A percentile compares a stretch with the other conserved stretches of the same genome.
Evolutionary conservation across 2,797 vertebrate genomes (phyloP).

Genomic region (Scomberomorus guttatus): DNA sequence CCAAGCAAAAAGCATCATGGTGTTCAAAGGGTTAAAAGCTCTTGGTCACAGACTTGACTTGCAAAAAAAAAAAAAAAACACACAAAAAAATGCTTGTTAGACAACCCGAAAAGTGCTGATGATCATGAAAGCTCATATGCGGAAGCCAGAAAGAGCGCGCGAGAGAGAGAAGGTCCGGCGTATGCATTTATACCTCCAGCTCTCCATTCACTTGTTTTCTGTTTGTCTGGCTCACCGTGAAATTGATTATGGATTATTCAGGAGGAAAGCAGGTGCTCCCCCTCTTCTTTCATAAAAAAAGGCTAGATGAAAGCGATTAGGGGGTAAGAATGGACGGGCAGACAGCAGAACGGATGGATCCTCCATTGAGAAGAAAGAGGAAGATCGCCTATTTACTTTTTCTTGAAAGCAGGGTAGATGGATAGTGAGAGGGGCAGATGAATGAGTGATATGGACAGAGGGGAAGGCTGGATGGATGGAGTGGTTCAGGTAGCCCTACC

Average conservation of each 20-base stretch:
- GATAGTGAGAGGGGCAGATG: constrained; percentile 79
- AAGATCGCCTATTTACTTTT: constrained; percentile 76
- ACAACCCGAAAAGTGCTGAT: constrained; percentile 69
- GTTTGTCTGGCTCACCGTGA: constrained; percentile 71
- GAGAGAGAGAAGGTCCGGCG: not conserved
- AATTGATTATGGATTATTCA: constrained; percentile 88
- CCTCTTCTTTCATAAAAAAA: constrained; percentile 84
- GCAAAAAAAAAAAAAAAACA: constrained; percentile 8
- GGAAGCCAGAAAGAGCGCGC: constrained; percentile 22
- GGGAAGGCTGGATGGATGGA: constrained; percentile 59
- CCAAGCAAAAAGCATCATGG: not conserved
- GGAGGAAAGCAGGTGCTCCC: constrained; percentile 75
- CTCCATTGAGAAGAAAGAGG: constrained; percentile 85
- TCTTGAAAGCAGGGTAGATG: constrained; percentile 76
- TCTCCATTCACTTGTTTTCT: constrained; percentile 82
- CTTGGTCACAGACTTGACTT: constrained; percentile 34
- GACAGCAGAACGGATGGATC: constrained; percentile 53
- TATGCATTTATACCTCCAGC: constrained; percentile 57
- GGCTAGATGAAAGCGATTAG: constrained; percentile 67
- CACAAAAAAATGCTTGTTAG: constrained; percentile 12
- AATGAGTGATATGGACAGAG: constrained; percentile 71
- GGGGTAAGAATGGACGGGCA: constrained; percentile 72
- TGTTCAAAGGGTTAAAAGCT: constrained; percentile 64
- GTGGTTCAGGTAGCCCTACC: constrained; percentile 83
- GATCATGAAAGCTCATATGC: constrained; percentile 53